Base-by-base conservation (phyloP, 2,113 vertebrate species). In the Rafetus swinhoei region DNA sequence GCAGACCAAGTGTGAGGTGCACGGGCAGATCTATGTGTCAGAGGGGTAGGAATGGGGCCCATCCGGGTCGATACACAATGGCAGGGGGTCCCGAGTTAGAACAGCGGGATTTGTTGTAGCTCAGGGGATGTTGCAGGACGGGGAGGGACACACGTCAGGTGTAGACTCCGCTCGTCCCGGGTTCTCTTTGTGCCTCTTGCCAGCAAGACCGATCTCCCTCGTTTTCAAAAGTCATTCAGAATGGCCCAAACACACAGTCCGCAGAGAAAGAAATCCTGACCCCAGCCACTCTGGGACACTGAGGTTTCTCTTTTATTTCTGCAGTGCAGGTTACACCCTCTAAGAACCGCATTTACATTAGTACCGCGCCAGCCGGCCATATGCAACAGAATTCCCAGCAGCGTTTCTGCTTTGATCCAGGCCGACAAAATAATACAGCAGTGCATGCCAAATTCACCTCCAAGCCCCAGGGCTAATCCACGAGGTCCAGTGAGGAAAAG, bases 291-390 rank as follows among this genome's bases (percentile, higher is more conserved):
- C 77, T 93, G 90, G 92, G 86, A 94, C 72, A 91, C 83, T 93
- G 96, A 95, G 93, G 84, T 97, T 96, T 97, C 93, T 95, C 94
- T 92, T 97, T 96, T 97, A 97, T 97, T 97, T 97, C 95, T 96
- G 96, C 93, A 94, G 86, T 1, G 79, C 88, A 69, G n/a, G 94
- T 82, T 84, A 87, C 91, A 85, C 93, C 91, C 29, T 11, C 10
- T 84, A 90, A 77, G 96, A 92, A 90, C 93, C 93, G 90, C 86
- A 0, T 60, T 96, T 74, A 90, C 96, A 96, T 91, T 90, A 95
- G 86, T 86, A 9, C 80, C 86, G 94, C 52, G 32, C 16, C 32
- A 8, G 62, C 79, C 1, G 32, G 95, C 79, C 93, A 93, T 83
- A 92, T 6, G 89, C 87, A 86, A 88, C 94, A 27, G 24, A 50